Base-by-base conservation (phyloP, 2,888 invertebrate genomes). In the Standfussiana lucernea region DNA sequence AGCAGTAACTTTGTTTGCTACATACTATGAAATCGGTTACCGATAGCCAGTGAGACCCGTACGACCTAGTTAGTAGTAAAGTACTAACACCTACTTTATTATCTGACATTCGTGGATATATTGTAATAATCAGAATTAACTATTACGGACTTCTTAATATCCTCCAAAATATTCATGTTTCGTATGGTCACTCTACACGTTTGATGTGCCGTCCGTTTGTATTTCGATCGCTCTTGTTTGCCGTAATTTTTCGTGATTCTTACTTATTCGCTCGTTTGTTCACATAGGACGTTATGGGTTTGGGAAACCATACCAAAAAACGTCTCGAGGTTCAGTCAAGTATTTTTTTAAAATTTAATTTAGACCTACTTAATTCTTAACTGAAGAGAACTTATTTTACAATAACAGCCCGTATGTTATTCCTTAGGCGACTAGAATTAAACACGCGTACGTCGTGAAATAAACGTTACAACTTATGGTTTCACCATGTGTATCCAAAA, bases 191-290 rank as follows among this genome's bases (percentile, higher is more conserved):
- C 84, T 47, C 71, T 64, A 84, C 65, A 47, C 45, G 68, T 37
- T 42, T 68, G 68, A 79, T 79, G 59, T 47, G 67, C 47, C 71
- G 53, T 65, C 42, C 45, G 24, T 28, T 21, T 53, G 45, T 24
- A 69, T 77, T 68, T 28, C 59, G 37, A 70, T 50, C 50, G 69
- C 59, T 74, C 47, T 79, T 68, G 61, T 82, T 76, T 74, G 56
- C 35, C 21, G 18, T 45, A 28, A 71, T 86, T 67, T 75, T 72
- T 66, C 45, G 47, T 56, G 47, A 24, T 68, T 77, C n/a, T 18
- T 67, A 62, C 61, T 66, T 79, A 67, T 77, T 84, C 68, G 74
- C 77, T 78, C 67, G 18, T 82, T 73, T 83, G 40, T 32, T 47
- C 28, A 62, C 62, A 24, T 37, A 62, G 10, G 10, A 28, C 28